These are phyloP conservation scores for Chlorocebus sabaeus DNA, from an alignment of 2,113 vertebrate species.

Conservation along the genomic window DNA sequence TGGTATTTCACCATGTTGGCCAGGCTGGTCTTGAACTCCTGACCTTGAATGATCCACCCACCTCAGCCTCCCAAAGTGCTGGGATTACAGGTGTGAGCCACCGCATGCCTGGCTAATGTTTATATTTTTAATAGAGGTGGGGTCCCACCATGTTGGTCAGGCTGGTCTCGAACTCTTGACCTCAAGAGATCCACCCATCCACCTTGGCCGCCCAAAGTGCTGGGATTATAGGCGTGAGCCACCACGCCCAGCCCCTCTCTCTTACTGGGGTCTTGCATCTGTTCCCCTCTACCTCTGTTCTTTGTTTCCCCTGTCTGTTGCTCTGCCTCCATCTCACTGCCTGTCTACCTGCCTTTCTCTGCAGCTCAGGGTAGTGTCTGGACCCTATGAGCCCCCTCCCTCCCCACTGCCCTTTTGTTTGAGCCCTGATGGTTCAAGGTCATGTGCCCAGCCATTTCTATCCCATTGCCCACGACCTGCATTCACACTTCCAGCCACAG, in stretches of 20 bases:
- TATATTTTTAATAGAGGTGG: no score
- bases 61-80: no score
- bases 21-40: no score
- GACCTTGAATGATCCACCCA: no score
- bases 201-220: no score
- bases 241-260: neutral
- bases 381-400: neutral
- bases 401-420: neutral
- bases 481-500: neutral
- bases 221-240: no score
- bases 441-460: neutral
- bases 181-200: no score
- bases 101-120: no score
- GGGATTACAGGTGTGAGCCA: no score
- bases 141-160: no score
- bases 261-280: neutral
- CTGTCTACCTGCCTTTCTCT: neutral
- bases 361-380: neutral
- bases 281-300: neutral
- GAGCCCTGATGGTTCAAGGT: neutral
- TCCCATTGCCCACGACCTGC: neutral
- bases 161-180: no score
- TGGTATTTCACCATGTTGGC: no score
- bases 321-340: neutral
- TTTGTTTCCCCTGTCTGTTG: neutral